Evolutionary conservation across 1,140 invertebrate species (phyloP), one percentile per base, ranked within the genome.

Genomic region (Apis florea): DNA sequence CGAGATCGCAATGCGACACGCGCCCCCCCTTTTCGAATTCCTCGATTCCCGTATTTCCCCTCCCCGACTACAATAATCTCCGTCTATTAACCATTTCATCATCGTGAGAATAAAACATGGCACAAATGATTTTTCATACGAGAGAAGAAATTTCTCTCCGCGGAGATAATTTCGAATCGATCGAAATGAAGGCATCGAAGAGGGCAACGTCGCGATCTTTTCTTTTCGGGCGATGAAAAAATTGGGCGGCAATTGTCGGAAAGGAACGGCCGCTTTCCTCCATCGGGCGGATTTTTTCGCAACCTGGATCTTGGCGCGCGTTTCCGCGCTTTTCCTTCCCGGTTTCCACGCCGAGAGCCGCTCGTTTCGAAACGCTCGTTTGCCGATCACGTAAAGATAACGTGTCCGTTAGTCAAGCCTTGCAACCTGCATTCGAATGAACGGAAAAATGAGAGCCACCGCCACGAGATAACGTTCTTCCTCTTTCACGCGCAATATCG

Each of bases 301-400:
- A 61, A 63, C 3, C 58, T 49, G n/a, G 67, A 15, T 15, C 5
- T 6, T 40, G 19, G 26, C 10, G 53, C 31, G 13, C 64, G 21
- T 64, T 73, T 74, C 24, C 53, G 53, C 71, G 53, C 49, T 66
- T 81, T 75, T 80, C 71, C 47, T 59, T 31, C 40, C 31, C 24
- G 53, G 40, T 81, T 81, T 75, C 61, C 78, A 47, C 71, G 71
- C 26, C 31, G 68, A 63, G 77, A 63, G 70, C 24, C 63, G 73
- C 63, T 47, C 47, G 53, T 81, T 81, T 81, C 79, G 79, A 81
- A 81, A 75, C n/a, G 71, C 71, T 67, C 24, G 63, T 68, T 58
- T 56, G 63, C 47, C 79, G 79, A 81, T 81, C 79, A 74, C 79
- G 72, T 75, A 75, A 81, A 81, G 79, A 81, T 81, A 81, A 75